Base-by-base conservation (phyloP, 2,888 invertebrate species). In the Athrips mouffetella region DNA sequence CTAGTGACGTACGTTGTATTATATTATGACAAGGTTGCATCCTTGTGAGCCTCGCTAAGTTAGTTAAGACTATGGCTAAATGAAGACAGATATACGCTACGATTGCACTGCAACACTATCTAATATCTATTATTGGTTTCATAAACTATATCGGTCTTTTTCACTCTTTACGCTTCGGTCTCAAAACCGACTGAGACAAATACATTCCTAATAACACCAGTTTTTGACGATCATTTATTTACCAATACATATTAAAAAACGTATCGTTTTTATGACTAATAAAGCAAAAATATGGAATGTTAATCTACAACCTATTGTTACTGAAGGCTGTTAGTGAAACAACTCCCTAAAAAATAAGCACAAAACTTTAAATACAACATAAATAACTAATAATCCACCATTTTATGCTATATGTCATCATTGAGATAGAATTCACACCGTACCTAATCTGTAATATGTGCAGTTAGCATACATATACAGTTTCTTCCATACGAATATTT, bases 231-330 rank as follows among this genome's bases (percentile, higher is more conserved):
- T 23, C 10, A 23, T 15, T 40, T 13, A 15, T n/a, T 7, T 40
- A 23, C 6, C 3, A 41, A 49, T 15, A 18, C n/a, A 31, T n/a
- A 15, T 18, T 35, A 44, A 46, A 8, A 48, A 39, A 49, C 46
- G 35, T 50, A 46, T 27, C 21, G 35, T 18, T 46, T 45, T 18
- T 37, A 21, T 47, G 29, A 47, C 46, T 50, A 48, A 41, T 41
- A 49, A 49, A 35, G 57, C 52, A 50, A 59, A 51, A 53, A 60
- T 51, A 56, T 82, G 82, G 82, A 83, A 83, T 83, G 81, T 82
- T 74, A 74, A 67, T 59, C 76, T 78, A 82, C 78, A 79, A 78
- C 75, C 79, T 80, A 79, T 65, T 50, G 59, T 65, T 67, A 70
- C 65, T 60, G 63, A 65, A 55, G 57, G 52, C 58, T 58, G 73